Conservation (phyloP, 2,113 vertebrate species). For the Camelus bactrianus region DNA sequence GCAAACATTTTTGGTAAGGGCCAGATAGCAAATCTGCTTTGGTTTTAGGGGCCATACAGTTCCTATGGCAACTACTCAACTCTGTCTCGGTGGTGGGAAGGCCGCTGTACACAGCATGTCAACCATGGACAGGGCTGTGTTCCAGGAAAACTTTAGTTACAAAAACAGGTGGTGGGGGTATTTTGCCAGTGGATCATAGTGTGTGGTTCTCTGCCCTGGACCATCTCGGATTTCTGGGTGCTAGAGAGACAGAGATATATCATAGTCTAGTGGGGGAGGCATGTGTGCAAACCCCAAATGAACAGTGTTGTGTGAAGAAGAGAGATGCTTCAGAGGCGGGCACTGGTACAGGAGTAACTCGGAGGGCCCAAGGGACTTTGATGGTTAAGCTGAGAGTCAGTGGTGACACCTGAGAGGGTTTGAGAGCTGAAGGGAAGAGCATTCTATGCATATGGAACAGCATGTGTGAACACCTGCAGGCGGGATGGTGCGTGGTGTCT, state of each 20-base stretch:
- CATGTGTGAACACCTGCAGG: not conserved
- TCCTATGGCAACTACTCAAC: not conserved
- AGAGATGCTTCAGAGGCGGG: not conserved
- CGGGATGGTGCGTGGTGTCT: accelerated
- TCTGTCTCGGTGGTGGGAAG: not conserved
- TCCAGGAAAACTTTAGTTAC: not conserved
- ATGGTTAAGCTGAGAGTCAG: not conserved
- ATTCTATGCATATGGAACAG: not conserved
- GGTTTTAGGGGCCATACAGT: not conserved
- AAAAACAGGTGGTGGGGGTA: not conserved
- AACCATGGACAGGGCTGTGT: not conserved
- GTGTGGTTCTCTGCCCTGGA: not conserved
- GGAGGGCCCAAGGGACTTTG: not conserved
- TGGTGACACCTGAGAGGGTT: not conserved
- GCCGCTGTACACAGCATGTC: not conserved
- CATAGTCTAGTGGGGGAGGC: too few relatives aligned
- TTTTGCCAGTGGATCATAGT: not conserved
- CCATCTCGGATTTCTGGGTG: not conserved
- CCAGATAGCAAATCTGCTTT: not conserved
- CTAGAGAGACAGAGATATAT: not conserved
- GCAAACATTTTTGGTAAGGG: not conserved
- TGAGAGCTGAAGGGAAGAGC: not conserved
- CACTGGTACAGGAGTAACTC: too few relatives aligned
- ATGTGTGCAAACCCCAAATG: not conserved
- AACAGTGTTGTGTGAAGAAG: not conserved